phyloP scores from a whole-genome alignment of 2,797 vertebrate genomes.

The Liasis olivaceus region DNA sequence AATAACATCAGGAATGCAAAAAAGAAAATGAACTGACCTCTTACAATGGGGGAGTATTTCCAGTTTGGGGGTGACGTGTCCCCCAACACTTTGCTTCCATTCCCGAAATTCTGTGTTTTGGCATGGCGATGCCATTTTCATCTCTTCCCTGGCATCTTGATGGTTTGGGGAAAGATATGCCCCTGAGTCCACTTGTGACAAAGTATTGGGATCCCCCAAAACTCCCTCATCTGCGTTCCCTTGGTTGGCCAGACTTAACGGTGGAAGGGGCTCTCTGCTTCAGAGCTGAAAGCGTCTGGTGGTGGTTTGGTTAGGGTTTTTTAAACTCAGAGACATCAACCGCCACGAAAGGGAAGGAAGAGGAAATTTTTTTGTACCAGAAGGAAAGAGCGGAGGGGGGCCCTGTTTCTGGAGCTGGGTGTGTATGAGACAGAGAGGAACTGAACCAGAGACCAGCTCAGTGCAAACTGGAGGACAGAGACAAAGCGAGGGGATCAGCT shows the following conservation, averaged over 20 bases:
- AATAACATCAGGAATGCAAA: neutral
- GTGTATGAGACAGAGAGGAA: conserved; percentile 46
- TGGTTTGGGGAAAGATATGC: neutral
- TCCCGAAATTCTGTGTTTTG: neutral
- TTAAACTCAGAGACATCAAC: conserved; percentile 84
- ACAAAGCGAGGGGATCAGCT: neutral
- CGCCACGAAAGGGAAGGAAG: conserved; percentile 92
- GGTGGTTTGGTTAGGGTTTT: conserved; percentile 86
- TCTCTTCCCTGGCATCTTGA: neutral
- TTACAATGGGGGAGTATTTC: neutral
- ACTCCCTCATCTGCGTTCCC: conserved; percentile 32
- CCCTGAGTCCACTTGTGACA: neutral
- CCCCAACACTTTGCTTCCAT: neutral
- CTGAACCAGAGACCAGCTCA: conserved; percentile 27
- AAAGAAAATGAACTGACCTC: conserved; percentile 21
- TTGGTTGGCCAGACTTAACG: conserved; percentile 65
- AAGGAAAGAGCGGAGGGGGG: conserved; percentile 85
- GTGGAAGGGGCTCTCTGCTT: conserved; percentile 57
- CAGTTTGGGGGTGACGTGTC: neutral
- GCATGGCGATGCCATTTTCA: neutral
- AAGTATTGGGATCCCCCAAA: neutral
- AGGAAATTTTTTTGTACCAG: conserved; percentile 87
- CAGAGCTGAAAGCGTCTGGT: conserved; percentile 65
- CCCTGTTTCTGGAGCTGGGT: conserved; percentile 45
- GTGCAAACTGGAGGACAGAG: neutral